A percentile compares a stretch with the other conserved stretches of the same genome.
Conservation (phyloP, 2,888 invertebrate genomes). For the Baccha elongata region DNA sequence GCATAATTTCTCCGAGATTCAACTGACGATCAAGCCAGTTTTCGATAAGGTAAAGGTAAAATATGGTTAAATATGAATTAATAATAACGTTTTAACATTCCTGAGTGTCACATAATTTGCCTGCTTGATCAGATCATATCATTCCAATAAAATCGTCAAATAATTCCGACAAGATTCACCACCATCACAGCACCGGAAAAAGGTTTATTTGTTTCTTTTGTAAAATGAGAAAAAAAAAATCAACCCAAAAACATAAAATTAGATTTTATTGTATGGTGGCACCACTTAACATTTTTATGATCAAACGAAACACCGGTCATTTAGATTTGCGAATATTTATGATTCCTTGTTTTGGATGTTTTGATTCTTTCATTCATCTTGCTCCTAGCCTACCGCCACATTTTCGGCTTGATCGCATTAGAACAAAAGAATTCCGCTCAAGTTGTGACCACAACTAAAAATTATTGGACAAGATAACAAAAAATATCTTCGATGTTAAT, state of each 20-base stretch:
- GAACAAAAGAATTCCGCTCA: conserved; percentile 19
- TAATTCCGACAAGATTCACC: neutral
- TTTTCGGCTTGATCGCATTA: conserved; percentile 13
- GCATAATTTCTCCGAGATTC: no score
- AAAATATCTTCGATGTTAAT: conserved; percentile 24
- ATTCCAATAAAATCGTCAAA: conserved; percentile 13
- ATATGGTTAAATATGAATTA: no score
- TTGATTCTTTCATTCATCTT: conserved; percentile 1
- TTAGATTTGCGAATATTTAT: conserved; percentile 33
- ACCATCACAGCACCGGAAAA: neutral
- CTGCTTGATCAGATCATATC: conserved; percentile 31
- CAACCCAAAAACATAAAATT: conserved; percentile 17
- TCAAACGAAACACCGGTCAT: conserved; percentile 27
- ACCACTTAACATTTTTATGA: conserved; percentile 31
- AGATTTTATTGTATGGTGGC: conserved; percentile 21
- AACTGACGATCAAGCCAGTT: no score
- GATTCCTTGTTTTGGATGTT: conserved; percentile 5
- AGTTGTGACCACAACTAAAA: conserved; percentile 13
- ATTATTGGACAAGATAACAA: neutral
- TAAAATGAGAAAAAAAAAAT: neutral
- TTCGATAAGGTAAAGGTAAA: no score
- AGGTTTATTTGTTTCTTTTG: neutral
- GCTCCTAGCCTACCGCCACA: neutral
- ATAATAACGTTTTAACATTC: no score
- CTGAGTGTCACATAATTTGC: conserved; percentile 10